Percentiles rank a stretch among this genome's conserved stretches.
Conservation (phyloP, 2,888 invertebrate species). For the Hypomecis punctinalis region DNA sequence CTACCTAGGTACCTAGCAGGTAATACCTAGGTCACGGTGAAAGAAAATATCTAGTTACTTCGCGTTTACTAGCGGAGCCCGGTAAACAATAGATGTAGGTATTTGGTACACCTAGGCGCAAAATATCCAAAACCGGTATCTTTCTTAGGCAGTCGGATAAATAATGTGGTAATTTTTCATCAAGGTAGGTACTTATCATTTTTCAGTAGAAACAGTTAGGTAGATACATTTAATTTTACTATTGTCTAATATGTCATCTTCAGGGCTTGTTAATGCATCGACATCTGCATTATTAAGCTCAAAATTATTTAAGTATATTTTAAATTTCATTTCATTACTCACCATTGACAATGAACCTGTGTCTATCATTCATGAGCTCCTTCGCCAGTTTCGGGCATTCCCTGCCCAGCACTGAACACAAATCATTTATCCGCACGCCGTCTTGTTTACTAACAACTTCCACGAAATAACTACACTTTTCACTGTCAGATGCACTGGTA, state of each 20-base stretch:
- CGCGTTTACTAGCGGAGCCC: no score
- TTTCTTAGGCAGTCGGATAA: no score
- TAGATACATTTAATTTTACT: no score
- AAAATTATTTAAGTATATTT: background rate
- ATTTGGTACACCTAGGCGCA: no score
- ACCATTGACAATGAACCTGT: constrained; percentile 80
- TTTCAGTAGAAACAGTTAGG: no score
- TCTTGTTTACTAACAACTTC: constrained; percentile 87
- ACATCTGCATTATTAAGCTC: background rate
- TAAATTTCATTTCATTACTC: constrained; percentile 49
- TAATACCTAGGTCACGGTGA: no score
- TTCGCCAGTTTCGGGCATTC: constrained; percentile 87
- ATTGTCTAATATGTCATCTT: background rate
- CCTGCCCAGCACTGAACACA: constrained; percentile 86
- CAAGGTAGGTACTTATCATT: no score
- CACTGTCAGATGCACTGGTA: constrained; percentile 74
- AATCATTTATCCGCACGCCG: constrained; percentile 85
- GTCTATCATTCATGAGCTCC: constrained; percentile 86
- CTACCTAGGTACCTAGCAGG: no score
- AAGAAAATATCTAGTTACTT: no score
- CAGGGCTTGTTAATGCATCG: background rate
- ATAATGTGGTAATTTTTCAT: no score
- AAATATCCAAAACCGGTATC: no score
- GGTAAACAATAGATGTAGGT: no score
- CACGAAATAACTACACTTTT: constrained; percentile 86